Conservation (phyloP, 1,140 invertebrate genomes). For the Scaptomyza hsui region DNA sequence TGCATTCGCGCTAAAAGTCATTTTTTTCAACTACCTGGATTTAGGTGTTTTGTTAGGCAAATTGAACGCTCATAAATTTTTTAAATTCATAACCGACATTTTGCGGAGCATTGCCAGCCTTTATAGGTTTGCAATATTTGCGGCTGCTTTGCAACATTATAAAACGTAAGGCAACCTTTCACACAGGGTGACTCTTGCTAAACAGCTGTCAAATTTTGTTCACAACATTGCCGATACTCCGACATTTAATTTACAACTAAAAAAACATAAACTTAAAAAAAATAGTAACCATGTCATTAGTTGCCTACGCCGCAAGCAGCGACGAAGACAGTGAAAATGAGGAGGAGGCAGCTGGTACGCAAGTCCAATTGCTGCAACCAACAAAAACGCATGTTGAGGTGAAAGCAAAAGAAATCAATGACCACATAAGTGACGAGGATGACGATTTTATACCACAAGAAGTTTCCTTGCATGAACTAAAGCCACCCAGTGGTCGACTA, state of each 20-base stretch:
- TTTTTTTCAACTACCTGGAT: constrained; percentile 17
- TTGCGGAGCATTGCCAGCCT: constrained; percentile 19
- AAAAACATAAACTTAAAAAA: constrained; percentile 12
- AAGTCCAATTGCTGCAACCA: constrained; percentile 41
- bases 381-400: not conserved
- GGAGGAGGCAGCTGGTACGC: constrained; percentile 23
- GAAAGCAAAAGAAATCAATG: constrained; percentile 18
- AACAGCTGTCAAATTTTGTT: constrained; percentile 33
- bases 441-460: constrained; percentile 70
- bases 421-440: constrained; percentile 78
- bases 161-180: not conserved
- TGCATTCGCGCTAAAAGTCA: not conserved
- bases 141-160: not conserved
- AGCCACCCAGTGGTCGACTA: constrained; percentile 13
- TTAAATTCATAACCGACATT: constrained; percentile 15
- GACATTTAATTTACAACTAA: not conserved
- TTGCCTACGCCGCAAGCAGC: constrained; percentile 79
- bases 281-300: constrained; percentile 67
- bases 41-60: constrained; percentile 1
- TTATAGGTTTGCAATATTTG: not conserved
- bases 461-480: constrained; percentile 53
- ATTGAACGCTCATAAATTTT: not conserved
- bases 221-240: constrained; percentile 10
- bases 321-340: constrained; percentile 69
- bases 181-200: constrained; percentile 24